Percentiles rank a stretch among this genome's conserved stretches.
phyloP scores from a whole-genome alignment of 1,140 invertebrate species.

The Euglossa dilemma region DNA sequence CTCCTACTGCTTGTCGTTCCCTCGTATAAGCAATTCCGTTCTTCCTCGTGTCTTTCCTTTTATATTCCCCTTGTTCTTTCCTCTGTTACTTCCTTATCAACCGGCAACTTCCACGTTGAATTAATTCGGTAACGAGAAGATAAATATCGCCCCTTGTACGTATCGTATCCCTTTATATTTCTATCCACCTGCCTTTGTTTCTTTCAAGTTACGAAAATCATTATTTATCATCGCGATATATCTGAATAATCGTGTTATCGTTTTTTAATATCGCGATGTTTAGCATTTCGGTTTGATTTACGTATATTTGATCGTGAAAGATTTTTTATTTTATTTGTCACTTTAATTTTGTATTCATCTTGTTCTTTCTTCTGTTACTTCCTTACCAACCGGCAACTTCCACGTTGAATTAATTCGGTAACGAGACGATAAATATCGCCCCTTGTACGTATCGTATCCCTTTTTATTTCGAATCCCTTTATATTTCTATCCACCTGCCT shows the following conservation, averaged over 20 bases:
- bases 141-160: neutral
- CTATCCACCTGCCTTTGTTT: neutral
- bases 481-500: neutral
- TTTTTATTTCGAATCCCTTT: neutral
- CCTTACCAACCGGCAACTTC: too few species aligned
- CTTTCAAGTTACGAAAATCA: too few species aligned
- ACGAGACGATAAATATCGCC: neutral
- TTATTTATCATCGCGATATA: too few species aligned
- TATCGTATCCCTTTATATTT: neutral
- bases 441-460: too few species aligned
- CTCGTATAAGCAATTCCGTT: conserved; percentile 14
- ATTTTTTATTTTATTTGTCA: too few species aligned
- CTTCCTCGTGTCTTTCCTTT: neutral
- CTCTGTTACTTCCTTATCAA: neutral
- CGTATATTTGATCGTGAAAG: too few species aligned
- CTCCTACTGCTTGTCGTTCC: neutral
- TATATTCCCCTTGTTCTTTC: neutral
- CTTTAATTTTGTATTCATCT: neutral
- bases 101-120: neutral
- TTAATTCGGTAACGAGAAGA: conserved; percentile 24
- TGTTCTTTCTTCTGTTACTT: neutral
- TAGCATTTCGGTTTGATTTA: too few species aligned
- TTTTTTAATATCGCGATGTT: too few species aligned
- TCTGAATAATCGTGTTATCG: too few species aligned
- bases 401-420: conserved; percentile 26